A percentile compares a stretch with the other conserved stretches of the same genome.
Evolutionary conservation across 2,113 vertebrate genomes (phyloP).

Genomic region (Camelus bactrianus): DNA sequence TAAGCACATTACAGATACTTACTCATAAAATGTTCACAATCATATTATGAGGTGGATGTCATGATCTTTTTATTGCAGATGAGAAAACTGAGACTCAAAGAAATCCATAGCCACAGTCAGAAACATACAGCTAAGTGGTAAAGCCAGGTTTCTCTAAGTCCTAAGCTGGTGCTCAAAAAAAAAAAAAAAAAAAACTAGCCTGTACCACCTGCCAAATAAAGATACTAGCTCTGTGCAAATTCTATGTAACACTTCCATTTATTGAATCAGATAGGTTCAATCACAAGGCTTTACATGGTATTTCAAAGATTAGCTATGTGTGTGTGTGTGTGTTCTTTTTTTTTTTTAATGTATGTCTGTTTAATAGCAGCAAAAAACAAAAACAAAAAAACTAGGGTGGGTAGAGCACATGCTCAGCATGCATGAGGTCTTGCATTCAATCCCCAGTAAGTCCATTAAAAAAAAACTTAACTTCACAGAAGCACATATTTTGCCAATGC

Average conservation of each 20-base stretch:
- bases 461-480: slow-evolving; percentile 65
- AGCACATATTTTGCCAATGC: slow-evolving; percentile 47
- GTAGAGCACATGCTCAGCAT: no score
- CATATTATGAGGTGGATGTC: slow-evolving; percentile 15
- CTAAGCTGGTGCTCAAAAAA: neutral
- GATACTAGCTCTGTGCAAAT: neutral
- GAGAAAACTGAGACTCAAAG: slow-evolving; percentile 60
- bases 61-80: slow-evolving; percentile 31
- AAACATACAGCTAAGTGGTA: neutral
- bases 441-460: neutral
- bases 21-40: slow-evolving; percentile 61
- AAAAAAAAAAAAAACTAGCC: neutral
- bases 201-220: slow-evolving; percentile 29
- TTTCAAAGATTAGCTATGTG: neutral
- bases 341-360: neutral
- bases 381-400: neutral
- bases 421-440: no score
- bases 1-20: slow-evolving; percentile 46
- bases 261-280: neutral
- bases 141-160: neutral
- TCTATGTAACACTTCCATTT: neutral
- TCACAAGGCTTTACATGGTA: slow-evolving; percentile 4
- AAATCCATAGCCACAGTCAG: slow-evolving; percentile 20
- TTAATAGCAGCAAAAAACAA: neutral
- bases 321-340: neutral